Conservation (phyloP, 2,888 invertebrate genomes). For the Drosophila koepferae region DNA sequence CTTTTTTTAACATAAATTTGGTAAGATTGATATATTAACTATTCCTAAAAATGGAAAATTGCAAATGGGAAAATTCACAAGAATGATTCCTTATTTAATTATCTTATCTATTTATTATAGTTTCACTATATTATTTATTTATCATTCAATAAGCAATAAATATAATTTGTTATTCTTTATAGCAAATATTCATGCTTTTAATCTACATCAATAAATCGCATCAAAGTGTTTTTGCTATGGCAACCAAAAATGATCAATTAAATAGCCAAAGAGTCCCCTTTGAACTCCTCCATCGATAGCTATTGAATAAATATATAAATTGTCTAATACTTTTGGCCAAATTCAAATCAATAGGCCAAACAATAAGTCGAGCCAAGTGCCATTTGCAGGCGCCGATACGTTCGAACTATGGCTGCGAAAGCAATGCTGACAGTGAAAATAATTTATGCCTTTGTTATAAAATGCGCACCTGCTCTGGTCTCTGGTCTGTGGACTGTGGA, state of each 20-base stretch:
- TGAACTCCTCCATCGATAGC: slow-evolving; percentile 3
- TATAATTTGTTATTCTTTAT: background rate
- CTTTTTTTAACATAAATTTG: no score
- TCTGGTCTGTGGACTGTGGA: slow-evolving; percentile 1
- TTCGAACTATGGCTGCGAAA: slow-evolving; percentile 42
- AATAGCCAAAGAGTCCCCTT: slow-evolving; percentile 22
- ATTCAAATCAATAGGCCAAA: slow-evolving; percentile 78
- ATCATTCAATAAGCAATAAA: background rate
- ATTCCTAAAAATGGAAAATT: no score
- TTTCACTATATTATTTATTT: background rate
- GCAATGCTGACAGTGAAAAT: slow-evolving; percentile 81
- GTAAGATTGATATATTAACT: no score
- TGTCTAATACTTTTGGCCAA: slow-evolving; percentile 68
- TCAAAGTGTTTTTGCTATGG: slow-evolving; percentile 38
- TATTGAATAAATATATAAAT: slow-evolving; percentile 43
- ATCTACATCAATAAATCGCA: slow-evolving; percentile 34
- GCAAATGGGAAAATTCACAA: background rate
- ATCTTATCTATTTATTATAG: no score
- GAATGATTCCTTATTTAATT: background rate
- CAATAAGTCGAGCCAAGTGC: slow-evolving; percentile 69
- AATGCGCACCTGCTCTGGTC: slow-evolving; percentile 67
- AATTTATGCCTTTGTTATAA: slow-evolving; percentile 80
- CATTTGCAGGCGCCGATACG: slow-evolving; percentile 55
- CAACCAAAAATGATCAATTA: slow-evolving; percentile 57
- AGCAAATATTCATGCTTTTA: slow-evolving; percentile 27